Evolutionary conservation across 2,113 vertebrate species (phyloP).

Genomic region (Hypomesus transpacificus): DNA sequence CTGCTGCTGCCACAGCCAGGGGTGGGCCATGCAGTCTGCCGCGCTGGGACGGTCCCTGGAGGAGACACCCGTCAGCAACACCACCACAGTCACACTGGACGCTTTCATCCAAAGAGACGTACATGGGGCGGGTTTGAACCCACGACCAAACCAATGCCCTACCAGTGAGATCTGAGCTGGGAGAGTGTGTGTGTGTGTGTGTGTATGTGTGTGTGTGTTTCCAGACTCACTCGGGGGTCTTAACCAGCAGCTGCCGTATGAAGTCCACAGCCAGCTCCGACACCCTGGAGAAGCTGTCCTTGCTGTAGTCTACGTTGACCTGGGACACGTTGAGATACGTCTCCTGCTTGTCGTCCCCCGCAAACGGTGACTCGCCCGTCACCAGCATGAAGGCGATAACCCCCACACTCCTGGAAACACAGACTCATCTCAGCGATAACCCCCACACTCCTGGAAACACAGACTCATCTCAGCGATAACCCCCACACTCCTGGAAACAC

Average conservation of each 20-base stretch:
- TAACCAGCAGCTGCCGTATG: constrained; percentile 88
- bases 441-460: constrained; percentile 83
- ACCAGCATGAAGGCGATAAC: constrained; percentile 94
- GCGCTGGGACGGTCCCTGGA: constrained; percentile 85
- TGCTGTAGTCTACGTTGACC: constrained; percentile 92
- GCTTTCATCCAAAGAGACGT: too few relatives aligned
- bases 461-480: too few relatives aligned
- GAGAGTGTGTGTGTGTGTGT: neutral
- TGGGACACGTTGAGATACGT: constrained; percentile 96
- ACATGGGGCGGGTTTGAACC: too few relatives aligned
- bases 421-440: constrained; percentile 72
- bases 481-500: constrained; percentile 83
- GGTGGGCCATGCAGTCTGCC: constrained; percentile 85
- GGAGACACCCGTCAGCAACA: neutral
- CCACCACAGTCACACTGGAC: neutral
- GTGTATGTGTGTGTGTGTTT: neutral
- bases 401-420: constrained; percentile 82
- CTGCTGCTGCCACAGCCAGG: constrained; percentile 84
- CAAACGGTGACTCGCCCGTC: constrained; percentile 91
- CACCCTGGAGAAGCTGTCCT: constrained; percentile 81
- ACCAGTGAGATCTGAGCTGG: too few relatives aligned
- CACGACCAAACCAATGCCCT: too few relatives aligned
- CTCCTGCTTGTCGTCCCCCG: constrained; percentile 90
- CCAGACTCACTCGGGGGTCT: constrained; percentile 88
- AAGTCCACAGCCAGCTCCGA: constrained; percentile 90